Evolutionary conservation across 2,888 invertebrate species (phyloP).

Genomic region (Pharmacophagus antenor): DNA sequence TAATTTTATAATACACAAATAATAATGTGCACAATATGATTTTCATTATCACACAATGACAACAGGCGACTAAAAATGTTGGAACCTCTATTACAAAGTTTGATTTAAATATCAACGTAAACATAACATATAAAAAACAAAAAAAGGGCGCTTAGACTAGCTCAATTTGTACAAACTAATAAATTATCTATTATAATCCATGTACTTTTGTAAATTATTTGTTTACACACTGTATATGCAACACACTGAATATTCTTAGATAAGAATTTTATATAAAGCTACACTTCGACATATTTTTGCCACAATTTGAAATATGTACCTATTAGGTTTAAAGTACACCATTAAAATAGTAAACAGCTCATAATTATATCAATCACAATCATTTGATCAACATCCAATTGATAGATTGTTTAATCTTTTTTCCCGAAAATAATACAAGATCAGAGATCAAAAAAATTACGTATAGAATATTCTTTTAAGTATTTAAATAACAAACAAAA

Average conservation of each 20-base stretch:
- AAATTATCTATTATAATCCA: constrained; percentile 21
- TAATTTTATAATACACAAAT: constrained; percentile 16
- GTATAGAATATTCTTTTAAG: background rate
- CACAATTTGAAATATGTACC: background rate
- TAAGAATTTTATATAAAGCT: too few relatives aligned
- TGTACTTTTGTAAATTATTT: constrained; percentile 22
- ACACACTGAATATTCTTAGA: too few relatives aligned
- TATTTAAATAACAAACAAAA: constrained; percentile 9
- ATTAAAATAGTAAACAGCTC: background rate
- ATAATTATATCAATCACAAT: background rate
- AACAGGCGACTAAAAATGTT: constrained; percentile 2
- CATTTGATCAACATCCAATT: background rate
- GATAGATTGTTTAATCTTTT: constrained; percentile 1
- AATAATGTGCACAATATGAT: constrained; percentile 32
- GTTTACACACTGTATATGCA: constrained; percentile 6
- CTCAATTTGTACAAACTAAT: constrained; percentile 39
- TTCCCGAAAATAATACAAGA: background rate
- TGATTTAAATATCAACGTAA: background rate
- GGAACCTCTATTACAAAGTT: background rate
- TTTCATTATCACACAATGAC: constrained; percentile 7
- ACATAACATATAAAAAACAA: constrained; percentile 25
- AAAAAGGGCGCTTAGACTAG: constrained; percentile 42
- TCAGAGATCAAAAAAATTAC: constrained; percentile 4
- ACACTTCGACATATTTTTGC: background rate
- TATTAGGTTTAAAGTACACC: background rate